Base-by-base conservation (phyloP, 1,140 invertebrate species). In the Leptopilina boulardi region DNA sequence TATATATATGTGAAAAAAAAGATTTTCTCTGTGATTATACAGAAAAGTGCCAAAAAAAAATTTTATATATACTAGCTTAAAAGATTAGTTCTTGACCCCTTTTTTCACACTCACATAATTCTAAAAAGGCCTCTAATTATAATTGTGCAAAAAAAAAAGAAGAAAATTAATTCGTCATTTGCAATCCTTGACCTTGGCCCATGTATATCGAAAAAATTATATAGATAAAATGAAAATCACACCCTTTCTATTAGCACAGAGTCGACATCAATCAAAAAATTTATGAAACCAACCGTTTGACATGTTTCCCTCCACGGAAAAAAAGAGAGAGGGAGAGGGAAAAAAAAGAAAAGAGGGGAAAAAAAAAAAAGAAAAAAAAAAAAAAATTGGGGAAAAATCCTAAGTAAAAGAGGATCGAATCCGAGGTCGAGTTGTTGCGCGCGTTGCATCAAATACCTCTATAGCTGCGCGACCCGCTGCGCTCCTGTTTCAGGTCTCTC, bases 391-490 rank as follows among this genome's bases (percentile, higher is more conserved):
- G 23, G 13, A 66, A 66, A 34, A 66, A 23, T 66, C 59, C 59
- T 66, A 66, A 5, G 26, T 66, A 13, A 15, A 30, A 66, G 23
- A 66, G 59, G 59, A 66, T 66, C 59, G 59, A 66, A 66, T 66
- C 59, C 59, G 59, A 66, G 59, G 59, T 66, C 59, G 59, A 66
- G 26, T 38, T 66, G 59, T 26, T 66, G 59, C 59, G 59, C 59
- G 59, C 59, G 59, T 66, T 66, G 23, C 59, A 30, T 30, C 23
- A 66, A 30, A 30, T 66, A 66, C 59, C 26, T 66, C 59, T 66
- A 66, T 66, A 66, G 59, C 23, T 66, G 59, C 59, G 59, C 59
- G 59, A 66, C 26, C 59, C 59, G 59, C 59, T 66, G 59, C 59
- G 59, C 59, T 23, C 23, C 21, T 13, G 26, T 66, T 66, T 66